Base-by-base conservation (phyloP, 2,888 invertebrate genomes). In the Zaprionus lineosus region DNA sequence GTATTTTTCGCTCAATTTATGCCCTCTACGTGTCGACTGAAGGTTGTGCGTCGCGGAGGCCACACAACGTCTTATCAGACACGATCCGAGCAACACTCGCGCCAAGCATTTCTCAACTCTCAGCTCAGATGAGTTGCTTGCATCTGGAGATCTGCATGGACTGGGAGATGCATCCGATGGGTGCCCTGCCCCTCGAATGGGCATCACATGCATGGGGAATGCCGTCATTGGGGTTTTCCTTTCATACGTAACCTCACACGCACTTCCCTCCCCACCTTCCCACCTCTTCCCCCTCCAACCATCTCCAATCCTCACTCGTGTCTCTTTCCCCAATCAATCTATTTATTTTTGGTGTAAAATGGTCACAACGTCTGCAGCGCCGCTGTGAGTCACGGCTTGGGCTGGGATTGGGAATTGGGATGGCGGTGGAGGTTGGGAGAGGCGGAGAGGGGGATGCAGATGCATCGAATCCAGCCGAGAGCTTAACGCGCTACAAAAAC, bases 271-370 rank as follows among this genome's bases (percentile, higher is more conserved):
- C n/a, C n/a, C n/a, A n/a, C n/a, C n/a, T n/a, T n/a, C n/a, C n/a
- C n/a, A n/a, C n/a, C 6, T 16, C 21, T 19, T n/a, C 8, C 31
- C 9, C 19, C 11, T 31, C 11, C 2, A 36, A n/a, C 9, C 29
- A 12, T 19, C 6, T 26, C 47, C 12, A 34, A 15, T 31, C 36
- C 15, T n/a, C n/a, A n/a, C n/a, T n/a, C n/a, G n/a, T n/a, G n/a
- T n/a, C n/a, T n/a, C n/a, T n/a, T n/a, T n/a, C n/a, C n/a, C n/a
- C n/a, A n/a, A n/a, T n/a, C 55, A 50, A 74, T 75, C 75, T 62
- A 67, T 73, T 70, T 69, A 63, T 44, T 29, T 50, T 36, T 61
- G 47, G 31, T 60, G 18, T 60, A 29, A 41, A 61, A 61, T 47
- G 33, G 47, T 26, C 55, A 39, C 33, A 43, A 21, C 40, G 29